These are phyloP conservation scores for Phthorimaea operculella DNA, from an alignment of 1,140 invertebrate species.

Conservation along the genomic window DNA sequence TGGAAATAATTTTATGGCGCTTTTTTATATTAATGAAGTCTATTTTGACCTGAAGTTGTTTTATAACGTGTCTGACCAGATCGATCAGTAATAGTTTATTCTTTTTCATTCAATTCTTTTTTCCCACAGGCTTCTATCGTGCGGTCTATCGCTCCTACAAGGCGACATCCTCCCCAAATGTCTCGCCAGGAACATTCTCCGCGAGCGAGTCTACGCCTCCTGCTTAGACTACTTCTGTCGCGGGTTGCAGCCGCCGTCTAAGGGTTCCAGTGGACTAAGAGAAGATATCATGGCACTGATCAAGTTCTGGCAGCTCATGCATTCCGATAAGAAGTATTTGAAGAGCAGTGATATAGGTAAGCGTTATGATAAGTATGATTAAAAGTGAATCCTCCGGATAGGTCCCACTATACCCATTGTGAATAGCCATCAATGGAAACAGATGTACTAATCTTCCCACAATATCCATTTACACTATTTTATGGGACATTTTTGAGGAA, in stretches of 20 bases:
- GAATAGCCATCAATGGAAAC: no score
- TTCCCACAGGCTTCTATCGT: conserved; percentile 89
- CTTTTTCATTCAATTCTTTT: not conserved
- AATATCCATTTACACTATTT: no score
- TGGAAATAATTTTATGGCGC: no score
- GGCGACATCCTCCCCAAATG: conserved; percentile 89
- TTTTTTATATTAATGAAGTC: no score
- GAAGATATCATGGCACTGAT: conserved; percentile 92
- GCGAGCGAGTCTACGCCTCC: conserved; percentile 94
- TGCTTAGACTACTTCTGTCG: conserved; percentile 97
- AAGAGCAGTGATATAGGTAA: conserved; percentile 75
- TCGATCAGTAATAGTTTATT: no score
- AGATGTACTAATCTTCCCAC: no score
- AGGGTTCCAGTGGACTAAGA: conserved; percentile 78
- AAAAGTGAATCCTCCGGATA: no score
- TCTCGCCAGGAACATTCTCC: conserved; percentile 90
- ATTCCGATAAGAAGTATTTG: conserved; percentile 97
- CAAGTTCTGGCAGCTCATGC: conserved; percentile 95
- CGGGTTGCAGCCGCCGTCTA: conserved; percentile 85
- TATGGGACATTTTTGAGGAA: no score
- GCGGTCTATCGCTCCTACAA: conserved; percentile 93
- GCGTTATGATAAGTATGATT: conserved; percentile 35
- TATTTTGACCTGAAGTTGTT: no score
- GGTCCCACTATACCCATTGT: no score
- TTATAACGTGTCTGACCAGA: no score